Percentiles rank a stretch among this genome's conserved stretches.
These are phyloP conservation scores for Amblyornis subalaris DNA, from an alignment of 2,113 vertebrate genomes.

Conservation along the genomic window DNA sequence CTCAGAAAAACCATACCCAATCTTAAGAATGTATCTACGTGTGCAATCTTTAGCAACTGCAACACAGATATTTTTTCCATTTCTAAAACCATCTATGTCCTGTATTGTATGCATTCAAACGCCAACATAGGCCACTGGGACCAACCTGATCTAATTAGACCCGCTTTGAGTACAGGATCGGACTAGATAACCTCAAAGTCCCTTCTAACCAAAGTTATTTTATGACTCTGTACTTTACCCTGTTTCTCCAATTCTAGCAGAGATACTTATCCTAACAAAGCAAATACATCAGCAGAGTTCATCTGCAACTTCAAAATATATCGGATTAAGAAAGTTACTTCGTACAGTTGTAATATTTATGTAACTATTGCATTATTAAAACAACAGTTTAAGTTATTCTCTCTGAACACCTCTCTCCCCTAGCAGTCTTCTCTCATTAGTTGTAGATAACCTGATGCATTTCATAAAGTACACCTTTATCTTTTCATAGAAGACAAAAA, in stretches of 20 bases:
- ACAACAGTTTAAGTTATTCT: neutral
- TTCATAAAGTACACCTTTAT: neutral
- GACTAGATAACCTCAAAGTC: neutral
- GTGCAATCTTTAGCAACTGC: neutral
- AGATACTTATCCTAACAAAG: neutral
- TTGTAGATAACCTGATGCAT: neutral
- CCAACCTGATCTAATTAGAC: neutral
- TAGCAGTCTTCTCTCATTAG: neutral
- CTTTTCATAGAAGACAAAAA: neutral
- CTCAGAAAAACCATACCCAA: neutral
- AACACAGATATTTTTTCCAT: neutral
- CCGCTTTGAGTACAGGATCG: neutral
- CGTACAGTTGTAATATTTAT: neutral
- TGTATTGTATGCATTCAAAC: neutral
- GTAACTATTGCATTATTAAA: neutral
- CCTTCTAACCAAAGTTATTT: neutral
- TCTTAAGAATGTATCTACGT: neutral
- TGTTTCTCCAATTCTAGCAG: neutral
- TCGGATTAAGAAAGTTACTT: neutral
- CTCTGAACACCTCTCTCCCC: neutral
- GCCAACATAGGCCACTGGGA: neutral
- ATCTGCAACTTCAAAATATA: neutral
- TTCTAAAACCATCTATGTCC: neutral
- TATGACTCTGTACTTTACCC: neutral
- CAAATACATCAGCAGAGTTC: neutral